Evolutionary conservation across 2,113 vertebrate species (phyloP).

Genomic region (Myanophis thanlyinensis): DNA sequence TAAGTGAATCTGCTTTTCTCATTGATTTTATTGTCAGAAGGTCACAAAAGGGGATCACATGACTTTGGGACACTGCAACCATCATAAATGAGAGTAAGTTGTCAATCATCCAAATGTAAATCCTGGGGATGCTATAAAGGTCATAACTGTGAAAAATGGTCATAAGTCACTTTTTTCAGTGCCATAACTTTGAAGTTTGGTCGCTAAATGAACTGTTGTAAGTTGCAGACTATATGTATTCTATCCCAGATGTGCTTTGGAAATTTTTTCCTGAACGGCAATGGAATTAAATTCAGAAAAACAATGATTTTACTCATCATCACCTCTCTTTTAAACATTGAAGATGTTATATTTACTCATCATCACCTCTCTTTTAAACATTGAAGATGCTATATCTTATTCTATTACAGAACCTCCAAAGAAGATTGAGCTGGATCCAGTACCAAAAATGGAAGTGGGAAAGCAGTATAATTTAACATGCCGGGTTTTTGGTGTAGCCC

Average conservation of each 20-base stretch:
- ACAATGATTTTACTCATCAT: neutral
- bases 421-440: conserved; percentile 46
- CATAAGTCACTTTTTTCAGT: too few species aligned
- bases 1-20: too few species aligned
- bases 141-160: too few species aligned
- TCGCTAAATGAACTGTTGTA: too few species aligned
- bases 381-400: neutral
- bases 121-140: too few species aligned
- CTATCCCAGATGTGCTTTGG: neutral
- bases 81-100: too few species aligned
- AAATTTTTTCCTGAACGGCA: neutral
- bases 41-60: too few species aligned
- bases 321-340: neutral
- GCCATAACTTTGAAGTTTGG: too few species aligned
- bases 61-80: too few species aligned
- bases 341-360: neutral
- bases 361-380: too few species aligned
- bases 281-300: neutral
- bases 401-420: conserved; percentile 31
- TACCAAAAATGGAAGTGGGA: conserved; percentile 59
- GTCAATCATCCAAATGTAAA: too few species aligned
- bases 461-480: conserved; percentile 77
- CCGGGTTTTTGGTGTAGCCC: conserved; percentile 79
- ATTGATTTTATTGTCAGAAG: too few species aligned
- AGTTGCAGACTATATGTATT: neutral